Evolutionary conservation across 2,888 invertebrate species (phyloP), one percentile per base, ranked within the genome.

Genomic region (Sipha maydis): DNA sequence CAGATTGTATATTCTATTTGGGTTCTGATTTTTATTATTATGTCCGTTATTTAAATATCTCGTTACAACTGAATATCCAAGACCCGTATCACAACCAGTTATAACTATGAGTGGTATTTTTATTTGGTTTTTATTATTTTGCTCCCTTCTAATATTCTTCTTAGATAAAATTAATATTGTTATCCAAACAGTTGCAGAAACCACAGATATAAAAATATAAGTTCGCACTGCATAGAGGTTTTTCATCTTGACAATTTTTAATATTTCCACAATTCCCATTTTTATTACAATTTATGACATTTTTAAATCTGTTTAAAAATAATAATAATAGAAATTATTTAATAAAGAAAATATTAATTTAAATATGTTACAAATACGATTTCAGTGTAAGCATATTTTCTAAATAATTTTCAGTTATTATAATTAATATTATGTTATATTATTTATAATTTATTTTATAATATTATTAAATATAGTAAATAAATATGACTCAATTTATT

Each of bases 11-110:
- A 41, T 9, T 67, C 61, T 41, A 77, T 14, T 31, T 14, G 41
- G 1, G 4, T 77, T 85, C 25, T 31, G 77, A n/a, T 67, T 56
- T 14, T 94, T 92, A 90, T 95, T 75, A 85, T 77, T 83, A 76
- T 85, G 75, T 7, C 34, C 1, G 0, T 38, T 67, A 19, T 69
- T 85, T 69, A 85, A 69, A 69, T 89, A 89, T 31, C 85, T 80
- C 54, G 78, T 89, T 0, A 95, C 95, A 80, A 95, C 91, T 3
- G 95, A 94, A 92, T 94, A 96, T 88, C 97, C 97, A 28, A 97
- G 93, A 4, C 97, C 97, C 89, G 96, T 95, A 92, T 97, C 97
- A 91, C 97, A 97, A 75, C 97, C 97, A 14, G 96, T 96, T 90
- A 97, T 95, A 31, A 96, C 90, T 25, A 92, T 38, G 28, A 86